These are phyloP conservation scores for Myopa tessellatipennis DNA, from an alignment of 2,888 invertebrate species.

Conservation along the genomic window DNA sequence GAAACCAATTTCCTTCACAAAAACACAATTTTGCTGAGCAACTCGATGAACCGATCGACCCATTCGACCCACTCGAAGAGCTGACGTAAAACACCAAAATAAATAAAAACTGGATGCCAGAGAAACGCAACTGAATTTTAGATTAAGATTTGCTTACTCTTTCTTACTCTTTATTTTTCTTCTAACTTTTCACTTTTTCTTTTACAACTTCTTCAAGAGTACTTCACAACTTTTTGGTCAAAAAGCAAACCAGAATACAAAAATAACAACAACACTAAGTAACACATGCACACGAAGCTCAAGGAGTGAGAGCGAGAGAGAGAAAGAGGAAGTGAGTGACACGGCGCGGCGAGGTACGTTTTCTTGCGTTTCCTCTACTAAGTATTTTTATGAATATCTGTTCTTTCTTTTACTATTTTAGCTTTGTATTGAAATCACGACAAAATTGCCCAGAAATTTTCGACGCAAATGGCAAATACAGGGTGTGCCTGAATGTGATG, in stretches of 20 bases:
- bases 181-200: not conserved
- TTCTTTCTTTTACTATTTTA: not conserved
- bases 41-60: too few relatives aligned
- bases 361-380: not conserved
- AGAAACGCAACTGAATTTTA: slow-evolving; percentile 12
- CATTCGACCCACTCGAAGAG: too few relatives aligned
- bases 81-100: not conserved
- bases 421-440: slow-evolving; percentile 10
- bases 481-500: not conserved
- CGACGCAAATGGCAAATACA: not conserved
- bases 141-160: slow-evolving; percentile 16
- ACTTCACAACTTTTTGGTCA: slow-evolving; percentile 1
- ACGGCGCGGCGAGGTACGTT: not conserved
- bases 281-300: not conserved
- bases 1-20: too few relatives aligned
- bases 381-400: not conserved
- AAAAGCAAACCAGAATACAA: not conserved
- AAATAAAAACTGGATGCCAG: not conserved
- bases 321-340: not conserved
- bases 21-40: too few relatives aligned
- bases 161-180: not conserved
- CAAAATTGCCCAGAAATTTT: not conserved
- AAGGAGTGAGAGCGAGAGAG: too few relatives aligned
- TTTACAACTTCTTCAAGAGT: not conserved
- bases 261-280: not conserved